Evolutionary conservation across 2,888 invertebrate genomes (phyloP), one percentile per base, ranked within the genome.

Genomic region (Sphecodes monilicornis): DNA sequence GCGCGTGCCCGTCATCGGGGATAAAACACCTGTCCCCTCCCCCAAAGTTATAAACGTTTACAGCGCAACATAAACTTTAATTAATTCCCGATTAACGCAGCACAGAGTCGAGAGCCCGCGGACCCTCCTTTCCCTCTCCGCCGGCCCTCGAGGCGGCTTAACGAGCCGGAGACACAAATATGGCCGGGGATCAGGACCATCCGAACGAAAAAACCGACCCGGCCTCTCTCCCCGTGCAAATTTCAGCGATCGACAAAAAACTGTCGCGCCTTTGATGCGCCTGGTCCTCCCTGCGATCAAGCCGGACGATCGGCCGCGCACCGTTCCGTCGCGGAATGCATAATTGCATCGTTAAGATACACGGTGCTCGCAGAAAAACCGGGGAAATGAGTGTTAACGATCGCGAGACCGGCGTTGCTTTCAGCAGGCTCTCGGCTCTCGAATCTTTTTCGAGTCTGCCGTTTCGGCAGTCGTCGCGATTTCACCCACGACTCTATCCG

Each of bases 51-150:
- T 93, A 93, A 94, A 94, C 91, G 92, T 93, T 94, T 93, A 94
- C 93, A 92, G 88, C 88, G 88, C 90, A 91, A 91, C 93, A 93
- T 94, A 93, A 94, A 94, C 92, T 93, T 92, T 93, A 94, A 94
- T 94, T 94, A 94, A 94, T 93, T 93, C 92, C 91, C 93, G 93
- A 94, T 94, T 93, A 94, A 92, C 91, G 91, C 66, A 57, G 76
- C 71, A 80, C 78, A 73, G 84, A 54, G 66, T 13, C 71, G 16
- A 13, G 46, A 60, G 54, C 54, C 3, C 71, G 16, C 68, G 39
- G 32, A 50, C 46, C 64, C 57, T 72, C 39, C 26, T 77, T 26
- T 26, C 64, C 68, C 54, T 46, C 43, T 69, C 16, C 18, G 36
- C 16, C 29, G 73, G 29, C 43, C 41, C 26, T 73, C n/a, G 60